Evolutionary conservation across 23 tunicate genomes (phyloP), one percentile per base, ranked within the genome.

Genomic region (Ciona savignyi): DNA sequence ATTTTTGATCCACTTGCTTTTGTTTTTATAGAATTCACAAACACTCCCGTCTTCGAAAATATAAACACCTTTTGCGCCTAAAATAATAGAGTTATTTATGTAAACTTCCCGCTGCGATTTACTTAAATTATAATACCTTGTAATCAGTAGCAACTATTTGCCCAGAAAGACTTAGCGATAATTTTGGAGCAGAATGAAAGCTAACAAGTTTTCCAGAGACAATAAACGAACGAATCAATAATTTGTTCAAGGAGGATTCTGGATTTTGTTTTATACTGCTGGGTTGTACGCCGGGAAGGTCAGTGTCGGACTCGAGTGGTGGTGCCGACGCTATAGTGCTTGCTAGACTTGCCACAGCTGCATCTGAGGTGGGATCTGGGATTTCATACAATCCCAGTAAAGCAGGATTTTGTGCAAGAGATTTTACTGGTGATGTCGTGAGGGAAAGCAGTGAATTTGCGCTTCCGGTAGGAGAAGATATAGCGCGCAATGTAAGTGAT

Each of bases 31-130:
- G 72, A 71, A 33, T 29, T 63, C 27, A 66, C 35, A 2, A 49
- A 30, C 2, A 0, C 30, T 2, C 86, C 86, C 29, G 22, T 49
- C 21, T 30, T 29, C 3, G 65, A 30, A 65, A 81, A 81, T 23
- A 48, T 28, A 65, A 73, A 81, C 29, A 81, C 60, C 32, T 77
- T 70, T 33, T 81, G 86, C n/a, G 86, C 86, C 86, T 81, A 20
- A 6, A 78, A 34, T 42, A 42, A 42, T 6, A 42, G 9, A 15
- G 56, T 42, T 42, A 42, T 6, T 42, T 42, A 42, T 15, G n/a
- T n/a, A n/a, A n/a, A n/a, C n/a, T n/a, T n/a, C n/a, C n/a, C n/a
- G n/a, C n/a, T n/a, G n/a, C n/a, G n/a, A n/a, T n/a, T n/a, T n/a
- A n/a, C n/a, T n/a, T n/a, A n/a, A n/a, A n/a, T n/a, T n/a, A n/a